phyloP scores from a whole-genome alignment of 2,113 vertebrate genomes.

The Ailuropoda melanoleuca region DNA sequence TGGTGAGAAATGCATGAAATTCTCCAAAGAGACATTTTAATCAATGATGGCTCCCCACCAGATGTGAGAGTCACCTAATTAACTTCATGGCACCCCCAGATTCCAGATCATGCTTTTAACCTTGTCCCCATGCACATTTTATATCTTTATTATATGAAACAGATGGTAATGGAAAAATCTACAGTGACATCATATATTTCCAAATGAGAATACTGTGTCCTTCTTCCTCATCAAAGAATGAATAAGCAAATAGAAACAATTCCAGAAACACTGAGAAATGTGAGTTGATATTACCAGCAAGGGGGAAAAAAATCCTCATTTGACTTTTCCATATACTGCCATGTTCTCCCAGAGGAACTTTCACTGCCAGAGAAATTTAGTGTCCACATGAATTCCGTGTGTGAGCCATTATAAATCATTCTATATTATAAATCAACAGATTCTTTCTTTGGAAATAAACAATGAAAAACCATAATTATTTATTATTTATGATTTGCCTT shows the following conservation, averaged over 20 bases:
- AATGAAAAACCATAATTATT: slow-evolving; percentile 36
- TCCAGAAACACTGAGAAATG: not conserved
- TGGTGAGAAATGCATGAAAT: not conserved
- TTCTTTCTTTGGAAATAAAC: slow-evolving; percentile 29
- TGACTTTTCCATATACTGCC: not conserved
- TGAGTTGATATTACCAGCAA: not conserved
- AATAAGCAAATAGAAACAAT: not conserved
- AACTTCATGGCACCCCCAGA: not conserved
- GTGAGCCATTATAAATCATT: not conserved
- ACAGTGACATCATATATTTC: not conserved
- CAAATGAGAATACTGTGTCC: not conserved
- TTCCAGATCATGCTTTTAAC: not conserved
- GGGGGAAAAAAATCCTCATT: slow-evolving; percentile 30
- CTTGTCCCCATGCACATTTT: not conserved
- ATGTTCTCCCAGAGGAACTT: not conserved
- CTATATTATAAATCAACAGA: not conserved
- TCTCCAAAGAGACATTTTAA: not conserved
- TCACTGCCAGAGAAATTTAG: slow-evolving; percentile 4
- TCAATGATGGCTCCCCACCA: not conserved
- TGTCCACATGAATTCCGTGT: not conserved
- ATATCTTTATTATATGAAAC: not conserved
- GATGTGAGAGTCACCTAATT: not conserved
- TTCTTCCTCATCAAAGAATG: not conserved
- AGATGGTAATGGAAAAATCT: not conserved
- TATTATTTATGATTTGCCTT: slow-evolving; percentile 27